Evolutionary conservation across 2,113 vertebrate species (phyloP), one percentile per base, ranked within the genome.

Genomic region (Zootoca vivipara): DNA sequence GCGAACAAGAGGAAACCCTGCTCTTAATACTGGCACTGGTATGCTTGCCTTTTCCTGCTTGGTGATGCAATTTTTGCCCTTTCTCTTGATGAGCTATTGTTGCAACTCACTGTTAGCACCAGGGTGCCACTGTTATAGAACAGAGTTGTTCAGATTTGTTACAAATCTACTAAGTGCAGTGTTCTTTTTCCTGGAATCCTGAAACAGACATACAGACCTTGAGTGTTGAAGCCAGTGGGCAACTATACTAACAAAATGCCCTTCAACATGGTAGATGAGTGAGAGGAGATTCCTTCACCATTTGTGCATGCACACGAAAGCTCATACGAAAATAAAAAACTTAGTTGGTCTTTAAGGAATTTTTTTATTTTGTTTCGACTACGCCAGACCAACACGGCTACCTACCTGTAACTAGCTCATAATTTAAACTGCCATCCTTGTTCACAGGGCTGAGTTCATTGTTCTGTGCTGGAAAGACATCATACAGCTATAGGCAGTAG

Each of bases 21-120:
- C 0, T 0, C 18, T 82, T 89, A 62, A 62, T 78, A n/a, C 35
- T 30, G 72, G 58, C 75, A n/a, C 1, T 15, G 85, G 30, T 28
- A 69, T 87, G 86, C 40, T 24, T 1, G 24, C 88, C 87, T 89
- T 46, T 93, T 22, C 40, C 67, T 18, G 84, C 7, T 82, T 70
- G 52, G 42, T 70, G 64, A 67, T 82, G 16, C 58, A 35, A 65
- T 16, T 86, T 91, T 92, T 89, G 28, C 75, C 1, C 28, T 89
- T 89, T 86, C n/a, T 69, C 30, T 69, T 24, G 64, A 15, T 65
- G 18, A 78, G 30, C 64, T 79, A 2, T 28, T 70, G 3, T 69
- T 86, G 13, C 38, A 69, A 52, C 40, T 46, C 46, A 40, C 15
- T 75, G 15, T 22, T 56, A 70, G 30, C 62, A 33, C 40, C 85